Conservation (phyloP, 2,113 vertebrate genomes). For the Podarcis muralis region DNA sequence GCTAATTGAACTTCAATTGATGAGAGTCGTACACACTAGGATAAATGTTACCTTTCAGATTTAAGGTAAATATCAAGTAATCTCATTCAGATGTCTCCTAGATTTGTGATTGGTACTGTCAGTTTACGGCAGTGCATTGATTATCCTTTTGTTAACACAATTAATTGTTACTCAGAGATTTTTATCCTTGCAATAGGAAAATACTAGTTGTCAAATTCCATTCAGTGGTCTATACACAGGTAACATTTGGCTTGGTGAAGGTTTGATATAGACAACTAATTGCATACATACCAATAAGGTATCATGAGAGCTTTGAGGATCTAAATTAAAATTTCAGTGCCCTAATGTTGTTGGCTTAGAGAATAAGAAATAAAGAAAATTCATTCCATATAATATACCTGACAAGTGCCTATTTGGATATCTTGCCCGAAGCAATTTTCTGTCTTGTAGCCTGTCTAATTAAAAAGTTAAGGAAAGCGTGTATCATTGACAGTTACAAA, state of each 20-base stretch:
- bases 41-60: slow-evolving; percentile 30
- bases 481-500: slow-evolving; percentile 61
- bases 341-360: slow-evolving; percentile 52
- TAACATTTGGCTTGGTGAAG: neutral
- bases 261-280: neutral
- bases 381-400: slow-evolving; percentile 22
- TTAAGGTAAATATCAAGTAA: slow-evolving; percentile 35
- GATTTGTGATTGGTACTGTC: slow-evolving; percentile 31
- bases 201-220: slow-evolving; percentile 26
- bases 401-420: slow-evolving; percentile 49
- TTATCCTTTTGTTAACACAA: slow-evolving; percentile 47
- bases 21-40: slow-evolving; percentile 24
- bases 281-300: slow-evolving; percentile 2
- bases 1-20: neutral
- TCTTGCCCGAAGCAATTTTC: slow-evolving; percentile 54
- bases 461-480: slow-evolving; percentile 58
- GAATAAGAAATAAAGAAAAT: slow-evolving; percentile 44
- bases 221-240: neutral
- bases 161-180: slow-evolving; percentile 45
- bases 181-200: slow-evolving; percentile 38
- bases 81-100: slow-evolving; percentile 27
- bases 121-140: slow-evolving; percentile 19
- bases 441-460: slow-evolving; percentile 31
- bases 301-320: neutral
- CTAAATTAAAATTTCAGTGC: neutral